These are phyloP conservation scores for Pangasius larnaudii DNA, from an alignment of 2,797 vertebrate genomes.

Conservation along the genomic window DNA sequence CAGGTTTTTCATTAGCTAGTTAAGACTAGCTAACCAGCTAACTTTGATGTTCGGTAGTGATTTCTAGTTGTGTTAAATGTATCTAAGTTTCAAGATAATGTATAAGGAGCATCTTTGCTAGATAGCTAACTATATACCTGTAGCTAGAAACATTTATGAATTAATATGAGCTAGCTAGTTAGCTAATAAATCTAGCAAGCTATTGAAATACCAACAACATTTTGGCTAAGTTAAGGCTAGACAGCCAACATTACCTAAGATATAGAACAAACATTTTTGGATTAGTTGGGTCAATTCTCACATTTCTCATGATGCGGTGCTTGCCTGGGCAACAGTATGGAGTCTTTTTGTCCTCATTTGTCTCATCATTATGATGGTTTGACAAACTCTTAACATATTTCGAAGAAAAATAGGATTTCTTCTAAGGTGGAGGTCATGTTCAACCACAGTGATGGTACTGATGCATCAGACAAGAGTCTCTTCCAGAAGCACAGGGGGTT, in stretches of 20 bases:
- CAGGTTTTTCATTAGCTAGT: neutral
- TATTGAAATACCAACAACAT: neutral
- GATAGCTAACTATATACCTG: neutral
- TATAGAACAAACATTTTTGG: too few species aligned
- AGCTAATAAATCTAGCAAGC: neutral
- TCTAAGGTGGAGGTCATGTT: neutral
- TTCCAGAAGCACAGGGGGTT: neutral
- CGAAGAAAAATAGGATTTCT: neutral
- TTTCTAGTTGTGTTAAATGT: neutral
- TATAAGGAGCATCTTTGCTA: neutral
- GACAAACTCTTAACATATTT: too few species aligned
- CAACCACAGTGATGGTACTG: neutral
- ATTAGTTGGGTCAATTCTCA: too few species aligned
- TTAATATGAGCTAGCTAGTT: neutral
- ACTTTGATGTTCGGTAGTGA: neutral
- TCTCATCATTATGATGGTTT: neutral
- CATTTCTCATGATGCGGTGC: neutral
- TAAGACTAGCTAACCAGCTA: neutral
- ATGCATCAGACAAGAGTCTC: neutral
- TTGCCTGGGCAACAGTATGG: too few species aligned
- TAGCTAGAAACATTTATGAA: neutral
- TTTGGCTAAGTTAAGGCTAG: neutral
- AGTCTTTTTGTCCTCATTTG: neutral
- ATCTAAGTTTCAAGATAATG: neutral
- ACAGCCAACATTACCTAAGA: neutral